These are phyloP conservation scores for Synchiropus splendidus DNA, from an alignment of 2,113 vertebrate genomes.

Conservation along the genomic window DNA sequence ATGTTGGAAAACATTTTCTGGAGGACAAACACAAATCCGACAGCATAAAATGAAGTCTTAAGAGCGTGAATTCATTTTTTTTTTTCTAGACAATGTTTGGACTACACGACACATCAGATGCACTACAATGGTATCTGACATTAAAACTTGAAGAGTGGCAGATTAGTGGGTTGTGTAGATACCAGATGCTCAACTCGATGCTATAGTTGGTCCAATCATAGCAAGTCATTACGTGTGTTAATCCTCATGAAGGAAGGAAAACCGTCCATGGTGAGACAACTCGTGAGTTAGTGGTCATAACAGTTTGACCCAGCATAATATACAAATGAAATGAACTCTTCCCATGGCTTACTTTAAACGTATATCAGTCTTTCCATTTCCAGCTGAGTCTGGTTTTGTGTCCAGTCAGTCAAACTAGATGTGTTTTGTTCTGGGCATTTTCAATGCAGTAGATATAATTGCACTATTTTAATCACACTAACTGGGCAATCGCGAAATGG, in stretches of 20 bases:
- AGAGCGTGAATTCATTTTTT: too few relatives aligned
- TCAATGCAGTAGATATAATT: slow-evolving; percentile 51
- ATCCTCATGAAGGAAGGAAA: slow-evolving; percentile 3
- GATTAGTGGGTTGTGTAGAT: too few relatives aligned
- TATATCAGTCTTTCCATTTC: slow-evolving; percentile 28
- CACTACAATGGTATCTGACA: too few relatives aligned
- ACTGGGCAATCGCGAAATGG: slow-evolving; percentile 50
- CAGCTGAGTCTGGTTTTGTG: slow-evolving; percentile 25
- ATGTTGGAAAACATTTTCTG: too few relatives aligned
- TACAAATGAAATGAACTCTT: slow-evolving; percentile 23
- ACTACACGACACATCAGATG: too few relatives aligned
- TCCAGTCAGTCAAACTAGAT: slow-evolving; percentile 24
- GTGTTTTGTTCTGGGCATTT: slow-evolving; percentile 26
- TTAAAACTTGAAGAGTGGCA: too few relatives aligned
- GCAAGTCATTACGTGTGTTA: slow-evolving; percentile 16
- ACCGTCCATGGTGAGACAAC: slow-evolving; percentile 4
- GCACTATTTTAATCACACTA: slow-evolving; percentile 56
- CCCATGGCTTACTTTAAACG: slow-evolving; percentile 37
- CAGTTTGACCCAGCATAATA: slow-evolving; percentile 19
- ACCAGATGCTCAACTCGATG: too few relatives aligned
- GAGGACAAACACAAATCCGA: too few relatives aligned
- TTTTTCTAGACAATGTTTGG: too few relatives aligned
- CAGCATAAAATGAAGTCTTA: too few relatives aligned
- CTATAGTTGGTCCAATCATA: too few relatives aligned
- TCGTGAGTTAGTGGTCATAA: slow-evolving; percentile 24